phyloP scores from a whole-genome alignment of 2,797 vertebrate genomes.

The Carcharodon carcharias region DNA sequence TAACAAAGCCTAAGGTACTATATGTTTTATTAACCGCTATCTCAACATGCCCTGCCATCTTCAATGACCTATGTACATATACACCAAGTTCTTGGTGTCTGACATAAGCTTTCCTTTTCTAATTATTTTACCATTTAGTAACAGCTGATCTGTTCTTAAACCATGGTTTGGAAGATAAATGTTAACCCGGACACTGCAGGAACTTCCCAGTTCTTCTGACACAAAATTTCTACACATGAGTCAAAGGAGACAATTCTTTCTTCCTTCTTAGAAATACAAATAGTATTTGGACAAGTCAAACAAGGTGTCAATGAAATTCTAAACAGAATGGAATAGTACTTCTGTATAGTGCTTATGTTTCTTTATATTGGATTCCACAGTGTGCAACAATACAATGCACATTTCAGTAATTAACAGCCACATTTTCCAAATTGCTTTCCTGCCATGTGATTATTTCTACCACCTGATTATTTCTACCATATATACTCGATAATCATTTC shows the following conservation, averaged over 20 bases:
- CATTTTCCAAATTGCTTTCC: neutral
- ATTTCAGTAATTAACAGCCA: neutral
- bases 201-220: neutral
- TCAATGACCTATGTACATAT: no score
- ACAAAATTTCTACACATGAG: neutral
- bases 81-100: no score
- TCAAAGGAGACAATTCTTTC: neutral
- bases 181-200: neutral
- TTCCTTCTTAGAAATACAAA: neutral
- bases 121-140: neutral
- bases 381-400: neutral
- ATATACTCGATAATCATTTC: neutral
- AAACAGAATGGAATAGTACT: neutral
- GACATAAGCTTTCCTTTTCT: no score
- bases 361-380: neutral
- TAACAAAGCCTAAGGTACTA: no score
- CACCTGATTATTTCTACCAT: neutral
- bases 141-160: neutral
- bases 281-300: neutral
- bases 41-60: no score
- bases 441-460: neutral
- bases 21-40: no score
- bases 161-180: neutral
- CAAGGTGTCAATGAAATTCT: neutral
- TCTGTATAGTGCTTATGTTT: neutral